These are phyloP conservation scores for Myopa tessellatipennis DNA, from an alignment of 2,888 invertebrate species.

Conservation along the genomic window DNA sequence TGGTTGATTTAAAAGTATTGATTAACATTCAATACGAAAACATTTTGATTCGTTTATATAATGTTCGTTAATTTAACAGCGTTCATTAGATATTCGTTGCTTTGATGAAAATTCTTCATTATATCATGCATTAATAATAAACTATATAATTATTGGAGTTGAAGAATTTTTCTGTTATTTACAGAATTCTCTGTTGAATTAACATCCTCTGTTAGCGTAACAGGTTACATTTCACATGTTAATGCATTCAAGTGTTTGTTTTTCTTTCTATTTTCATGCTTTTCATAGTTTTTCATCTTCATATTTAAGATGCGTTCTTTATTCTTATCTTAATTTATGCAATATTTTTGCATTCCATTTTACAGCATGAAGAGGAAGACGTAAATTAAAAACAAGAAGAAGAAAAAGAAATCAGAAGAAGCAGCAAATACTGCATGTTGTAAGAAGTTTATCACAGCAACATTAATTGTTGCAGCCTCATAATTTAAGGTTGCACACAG, in stretches of 20 bases:
- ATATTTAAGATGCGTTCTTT: background rate
- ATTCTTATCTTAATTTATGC: conserved; percentile 14
- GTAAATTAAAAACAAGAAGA: background rate
- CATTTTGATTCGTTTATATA: background rate
- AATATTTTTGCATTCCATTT: background rate
- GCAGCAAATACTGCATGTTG: conserved; percentile 19
- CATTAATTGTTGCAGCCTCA: conserved; percentile 38
- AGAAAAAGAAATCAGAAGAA: background rate
- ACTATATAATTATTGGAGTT: too few relatives aligned
- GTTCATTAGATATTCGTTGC: too few relatives aligned
- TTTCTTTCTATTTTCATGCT: background rate
- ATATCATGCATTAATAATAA: too few relatives aligned
- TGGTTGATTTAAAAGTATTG: too few relatives aligned
- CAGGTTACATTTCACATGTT: too few relatives aligned
- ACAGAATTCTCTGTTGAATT: too few relatives aligned
- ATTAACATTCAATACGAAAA: too few relatives aligned
- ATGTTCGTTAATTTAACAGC: too few relatives aligned
- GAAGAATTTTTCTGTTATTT: too few relatives aligned
- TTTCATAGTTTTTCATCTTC: background rate
- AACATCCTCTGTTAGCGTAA: too few relatives aligned
- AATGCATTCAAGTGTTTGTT: too few relatives aligned
- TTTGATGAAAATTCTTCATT: too few relatives aligned
- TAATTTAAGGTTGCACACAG: conserved; percentile 37
- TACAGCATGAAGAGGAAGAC: background rate
- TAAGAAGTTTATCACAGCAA: conserved; percentile 32